phyloP scores from a whole-genome alignment of 2,797 vertebrate species.

The Microctenopoma steveboyesi region DNA sequence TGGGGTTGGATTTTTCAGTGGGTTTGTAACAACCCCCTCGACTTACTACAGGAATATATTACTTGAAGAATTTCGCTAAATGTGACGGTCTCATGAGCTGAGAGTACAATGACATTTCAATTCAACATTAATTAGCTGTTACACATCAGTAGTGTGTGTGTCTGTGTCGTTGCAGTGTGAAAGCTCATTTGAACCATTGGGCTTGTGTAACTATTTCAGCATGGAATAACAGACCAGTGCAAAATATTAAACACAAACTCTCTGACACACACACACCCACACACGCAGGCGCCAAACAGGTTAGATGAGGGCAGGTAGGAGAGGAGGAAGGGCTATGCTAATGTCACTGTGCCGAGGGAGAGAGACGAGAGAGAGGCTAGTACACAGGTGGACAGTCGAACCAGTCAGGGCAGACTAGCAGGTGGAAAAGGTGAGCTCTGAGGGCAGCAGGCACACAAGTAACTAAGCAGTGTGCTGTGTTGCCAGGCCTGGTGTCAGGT shows the following conservation, averaged over 20 bases:
- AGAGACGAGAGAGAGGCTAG: conserved; percentile 41
- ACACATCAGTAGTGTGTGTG: not conserved
- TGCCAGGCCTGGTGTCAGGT: conserved; percentile 42
- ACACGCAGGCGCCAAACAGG: conserved; percentile 85
- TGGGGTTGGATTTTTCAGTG: too few species aligned
- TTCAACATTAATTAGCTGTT: not conserved
- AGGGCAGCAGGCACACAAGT: conserved; percentile 39
- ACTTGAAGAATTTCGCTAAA: too few species aligned
- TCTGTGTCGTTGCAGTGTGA: conserved; percentile 55
- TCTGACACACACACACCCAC: conserved; percentile 12
- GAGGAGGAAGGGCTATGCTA: conserved; percentile 85
- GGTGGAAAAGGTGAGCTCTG: conserved; percentile 38
- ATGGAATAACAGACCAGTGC: not conserved
- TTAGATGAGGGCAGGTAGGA: conserved; percentile 90
- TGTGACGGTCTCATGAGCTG: too few species aligned
- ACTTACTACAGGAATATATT: too few species aligned
- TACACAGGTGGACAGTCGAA: conserved; percentile 50
- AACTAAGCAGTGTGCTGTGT: conserved; percentile 40
- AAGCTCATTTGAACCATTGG: conserved; percentile 6
- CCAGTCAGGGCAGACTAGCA: conserved; percentile 42
- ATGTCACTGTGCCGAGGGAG: conserved; percentile 75
- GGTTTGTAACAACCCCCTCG: too few species aligned
- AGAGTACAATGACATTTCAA: too few species aligned
- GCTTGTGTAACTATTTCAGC: conserved; percentile 10
- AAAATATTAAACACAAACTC: not conserved